phyloP scores from a whole-genome alignment of 2,888 invertebrate species.

The Folsomia candida region DNA sequence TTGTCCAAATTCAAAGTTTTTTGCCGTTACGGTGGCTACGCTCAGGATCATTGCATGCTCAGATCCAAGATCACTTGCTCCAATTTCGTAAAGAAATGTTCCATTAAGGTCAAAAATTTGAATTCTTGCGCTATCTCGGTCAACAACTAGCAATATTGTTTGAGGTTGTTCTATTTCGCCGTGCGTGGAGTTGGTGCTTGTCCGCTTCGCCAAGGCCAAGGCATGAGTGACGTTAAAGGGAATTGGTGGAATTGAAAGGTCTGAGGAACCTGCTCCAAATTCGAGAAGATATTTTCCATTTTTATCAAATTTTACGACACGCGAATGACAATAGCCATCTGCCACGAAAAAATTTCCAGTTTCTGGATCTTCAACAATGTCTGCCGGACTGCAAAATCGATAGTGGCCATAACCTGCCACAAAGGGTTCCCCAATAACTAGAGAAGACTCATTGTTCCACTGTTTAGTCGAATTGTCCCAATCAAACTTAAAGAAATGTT shows the following conservation, averaged over 20 bases:
- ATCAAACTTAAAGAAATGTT: slow-evolving; percentile 29
- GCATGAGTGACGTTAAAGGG: slow-evolving; percentile 52
- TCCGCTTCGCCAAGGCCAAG: slow-evolving; percentile 25
- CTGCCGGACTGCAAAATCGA: slow-evolving; percentile 78
- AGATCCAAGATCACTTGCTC: slow-evolving; percentile 63
- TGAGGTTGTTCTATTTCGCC: slow-evolving; percentile 51
- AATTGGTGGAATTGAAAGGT: slow-evolving; percentile 40
- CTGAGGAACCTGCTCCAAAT: slow-evolving; percentile 60
- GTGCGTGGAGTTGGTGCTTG: not conserved
- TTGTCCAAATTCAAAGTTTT: slow-evolving; percentile 56
- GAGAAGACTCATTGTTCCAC: slow-evolving; percentile 53
- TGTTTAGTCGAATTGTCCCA: slow-evolving; percentile 17
- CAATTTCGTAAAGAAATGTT: slow-evolving; percentile 63
- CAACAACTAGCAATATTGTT: slow-evolving; percentile 56
- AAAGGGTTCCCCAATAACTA: slow-evolving; percentile 61
- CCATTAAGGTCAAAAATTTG: slow-evolving; percentile 65
- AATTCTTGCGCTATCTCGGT: slow-evolving; percentile 58
- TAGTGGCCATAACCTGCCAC: slow-evolving; percentile 65
- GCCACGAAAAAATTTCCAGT: slow-evolving; percentile 74
- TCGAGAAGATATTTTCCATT: slow-evolving; percentile 64
- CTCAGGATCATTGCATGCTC: slow-evolving; percentile 64
- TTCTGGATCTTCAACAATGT: slow-evolving; percentile 64
- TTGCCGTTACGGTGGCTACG: slow-evolving; percentile 58
- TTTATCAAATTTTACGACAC: slow-evolving; percentile 70
- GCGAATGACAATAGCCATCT: slow-evolving; percentile 78